These are phyloP conservation scores for Carapus acus DNA, from an alignment of 2,797 vertebrate species.

Conservation along the genomic window DNA sequence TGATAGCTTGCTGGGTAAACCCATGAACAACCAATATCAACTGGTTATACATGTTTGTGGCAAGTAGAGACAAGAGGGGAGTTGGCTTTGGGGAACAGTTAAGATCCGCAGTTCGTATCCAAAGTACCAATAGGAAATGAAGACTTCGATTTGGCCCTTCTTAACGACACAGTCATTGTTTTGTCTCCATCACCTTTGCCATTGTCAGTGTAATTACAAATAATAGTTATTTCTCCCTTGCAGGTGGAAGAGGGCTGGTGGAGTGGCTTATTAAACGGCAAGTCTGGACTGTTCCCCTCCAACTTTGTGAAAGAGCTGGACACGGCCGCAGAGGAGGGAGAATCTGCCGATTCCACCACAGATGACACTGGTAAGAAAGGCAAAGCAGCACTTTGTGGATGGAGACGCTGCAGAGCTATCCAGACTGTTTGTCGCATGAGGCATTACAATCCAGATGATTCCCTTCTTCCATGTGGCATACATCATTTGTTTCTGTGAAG, in stretches of 20 bases:
- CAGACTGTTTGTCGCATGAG: no score
- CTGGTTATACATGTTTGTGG: constrained; percentile 1
- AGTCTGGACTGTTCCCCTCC: constrained; percentile 86
- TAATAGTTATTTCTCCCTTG: neutral
- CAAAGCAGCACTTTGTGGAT: neutral
- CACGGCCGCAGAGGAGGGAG: constrained; percentile 71
- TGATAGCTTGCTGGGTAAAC: no score
- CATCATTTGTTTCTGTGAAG: neutral
- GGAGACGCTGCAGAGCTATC: no score
- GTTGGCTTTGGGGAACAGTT: neutral
- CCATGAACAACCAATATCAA: neutral
- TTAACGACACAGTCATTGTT: neutral
- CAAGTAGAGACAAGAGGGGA: constrained; percentile 23
- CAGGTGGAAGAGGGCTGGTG: constrained; percentile 98
- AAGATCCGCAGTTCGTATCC: no score
- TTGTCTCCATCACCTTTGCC: neutral
- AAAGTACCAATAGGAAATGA: no score
- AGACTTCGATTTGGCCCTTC: no score
- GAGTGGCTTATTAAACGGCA: constrained; percentile 81
- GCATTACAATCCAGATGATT: no score
- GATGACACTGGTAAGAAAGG: constrained; percentile 77
- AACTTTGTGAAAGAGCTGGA: constrained; percentile 96
- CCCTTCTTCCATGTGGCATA: neutral
- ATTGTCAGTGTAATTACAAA: neutral
- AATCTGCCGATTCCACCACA: constrained; percentile 68